A percentile compares a stretch with the other conserved stretches of the same genome.
phyloP scores from a whole-genome alignment of 2,888 invertebrate species.

The Odontothrips loti region DNA sequence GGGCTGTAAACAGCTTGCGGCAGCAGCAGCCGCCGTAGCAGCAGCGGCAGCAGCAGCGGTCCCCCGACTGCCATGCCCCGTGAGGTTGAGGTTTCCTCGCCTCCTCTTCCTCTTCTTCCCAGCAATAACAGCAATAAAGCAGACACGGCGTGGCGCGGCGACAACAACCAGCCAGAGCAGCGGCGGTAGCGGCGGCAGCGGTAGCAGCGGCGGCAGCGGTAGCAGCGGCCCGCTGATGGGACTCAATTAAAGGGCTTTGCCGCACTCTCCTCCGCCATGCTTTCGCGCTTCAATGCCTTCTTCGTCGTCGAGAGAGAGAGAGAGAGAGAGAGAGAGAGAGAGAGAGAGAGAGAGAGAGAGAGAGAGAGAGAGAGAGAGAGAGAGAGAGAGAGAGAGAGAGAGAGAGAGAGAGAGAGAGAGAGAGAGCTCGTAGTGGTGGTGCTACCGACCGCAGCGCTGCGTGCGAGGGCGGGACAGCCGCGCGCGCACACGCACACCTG shows the following conservation, averaged over 20 bases:
- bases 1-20: too few relatives aligned
- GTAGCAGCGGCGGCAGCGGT: too few relatives aligned
- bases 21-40: too few relatives aligned
- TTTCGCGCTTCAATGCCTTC: background rate
- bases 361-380: background rate
- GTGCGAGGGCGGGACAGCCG: too few relatives aligned
- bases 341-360: background rate
- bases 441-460: background rate
- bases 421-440: background rate
- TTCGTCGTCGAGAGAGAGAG: background rate
- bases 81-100: background rate
- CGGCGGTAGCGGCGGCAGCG: too few relatives aligned
- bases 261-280: background rate
- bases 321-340: background rate
- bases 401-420: background rate
- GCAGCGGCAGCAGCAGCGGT: too few relatives aligned
- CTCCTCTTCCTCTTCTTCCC: background rate
- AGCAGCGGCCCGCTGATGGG: background rate
- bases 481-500: too few relatives aligned
- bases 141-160: background rate
- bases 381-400: too few relatives aligned
- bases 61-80: too few relatives aligned
- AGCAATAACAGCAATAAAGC: background rate
- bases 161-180: too few relatives aligned
- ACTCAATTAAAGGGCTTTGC: conserved; percentile 11